Evolutionary conservation across 2,888 invertebrate species (phyloP).

Genomic region (Philonicus albiceps): DNA sequence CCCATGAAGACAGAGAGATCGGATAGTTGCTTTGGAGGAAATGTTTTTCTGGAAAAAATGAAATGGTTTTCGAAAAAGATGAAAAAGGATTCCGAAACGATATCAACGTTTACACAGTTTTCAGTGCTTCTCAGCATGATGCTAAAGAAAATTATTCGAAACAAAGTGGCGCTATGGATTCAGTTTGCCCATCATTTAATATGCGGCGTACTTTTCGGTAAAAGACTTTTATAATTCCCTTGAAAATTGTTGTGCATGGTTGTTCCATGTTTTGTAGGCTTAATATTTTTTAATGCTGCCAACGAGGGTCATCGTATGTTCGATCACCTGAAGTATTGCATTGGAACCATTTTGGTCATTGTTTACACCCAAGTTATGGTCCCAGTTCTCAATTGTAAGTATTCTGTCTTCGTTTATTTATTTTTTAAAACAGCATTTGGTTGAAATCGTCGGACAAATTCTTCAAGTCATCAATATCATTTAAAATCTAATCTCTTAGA

Average conservation of each 20-base stretch:
- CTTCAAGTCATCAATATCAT: too few relatives aligned
- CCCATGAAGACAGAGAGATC: constrained; percentile 39
- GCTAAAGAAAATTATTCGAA: constrained; percentile 69
- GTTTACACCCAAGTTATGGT: constrained; percentile 75
- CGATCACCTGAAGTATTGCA: constrained; percentile 73
- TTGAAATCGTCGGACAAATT: too few relatives aligned
- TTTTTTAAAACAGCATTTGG: too few relatives aligned
- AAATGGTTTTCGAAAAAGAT: constrained; percentile 64
- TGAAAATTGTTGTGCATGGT: neutral
- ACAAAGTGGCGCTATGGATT: constrained; percentile 68
- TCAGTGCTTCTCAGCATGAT: constrained; percentile 68
- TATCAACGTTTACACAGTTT: constrained; percentile 69
- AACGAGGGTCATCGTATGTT: constrained; percentile 74
- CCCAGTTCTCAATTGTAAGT: constrained; percentile 73
- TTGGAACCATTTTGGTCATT: constrained; percentile 72
- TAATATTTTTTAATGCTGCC: constrained; percentile 71
- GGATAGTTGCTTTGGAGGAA: constrained; percentile 33
- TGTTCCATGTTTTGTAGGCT: constrained; percentile 59
- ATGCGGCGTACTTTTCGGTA: constrained; percentile 67
- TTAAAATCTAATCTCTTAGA: too few relatives aligned
- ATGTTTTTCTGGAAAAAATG: constrained; percentile 64
- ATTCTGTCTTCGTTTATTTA: neutral
- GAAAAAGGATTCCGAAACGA: constrained; percentile 62
- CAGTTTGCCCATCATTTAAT: constrained; percentile 70
- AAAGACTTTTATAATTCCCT: neutral